Base-by-base conservation (phyloP, 2,797 vertebrate species). In the Clamator glandarius region DNA sequence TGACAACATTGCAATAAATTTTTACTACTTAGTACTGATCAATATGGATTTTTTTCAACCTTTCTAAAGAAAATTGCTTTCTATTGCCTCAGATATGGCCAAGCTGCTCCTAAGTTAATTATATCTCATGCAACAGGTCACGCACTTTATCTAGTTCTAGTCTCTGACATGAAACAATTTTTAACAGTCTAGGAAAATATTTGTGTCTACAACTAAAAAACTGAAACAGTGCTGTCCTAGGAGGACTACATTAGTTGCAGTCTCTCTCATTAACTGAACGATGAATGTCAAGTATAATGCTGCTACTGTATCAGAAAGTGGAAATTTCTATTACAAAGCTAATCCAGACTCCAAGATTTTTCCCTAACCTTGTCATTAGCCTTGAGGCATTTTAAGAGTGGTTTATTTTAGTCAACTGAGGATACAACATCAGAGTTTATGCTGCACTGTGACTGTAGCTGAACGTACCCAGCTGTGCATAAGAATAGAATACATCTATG, bases 11-110 rank as follows among this genome's bases (percentile, higher is more conserved):
- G 98, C 98, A 98, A 99, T 98, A 99, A 98, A 98, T 98, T 98
- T 98, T 98, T 98, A 98, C 98, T 98, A 97, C 98, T 98, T 98
- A 98, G 97, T 97, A 96, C 97, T 98, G 98, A 98, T 99, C 98
- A 98, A 98, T 99, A 98, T 98, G 96, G 97, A 98, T 98, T 98
- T 98, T 98, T 98, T 98, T 97, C 96, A 98, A 98, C 92, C 97
- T 97, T 98, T 98, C 98, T 98, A 92, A 74, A 95, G 96, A 98
- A 98, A 98, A 98, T 98, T 98, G 97, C 92, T 97, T 98, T 98
- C 96, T 98, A 97, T 98, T 97, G 98, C 97, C 97, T 96, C 94
- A 96, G 96, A 97, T 95, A 87, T 73, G 64, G 80, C 88, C 93
- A 96, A 97, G 92, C 85, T 98, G 94, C 88, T 97, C 91, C 94